Conservation (phyloP, 2,113 vertebrate species). For the Ginglymostoma cirratum region DNA sequence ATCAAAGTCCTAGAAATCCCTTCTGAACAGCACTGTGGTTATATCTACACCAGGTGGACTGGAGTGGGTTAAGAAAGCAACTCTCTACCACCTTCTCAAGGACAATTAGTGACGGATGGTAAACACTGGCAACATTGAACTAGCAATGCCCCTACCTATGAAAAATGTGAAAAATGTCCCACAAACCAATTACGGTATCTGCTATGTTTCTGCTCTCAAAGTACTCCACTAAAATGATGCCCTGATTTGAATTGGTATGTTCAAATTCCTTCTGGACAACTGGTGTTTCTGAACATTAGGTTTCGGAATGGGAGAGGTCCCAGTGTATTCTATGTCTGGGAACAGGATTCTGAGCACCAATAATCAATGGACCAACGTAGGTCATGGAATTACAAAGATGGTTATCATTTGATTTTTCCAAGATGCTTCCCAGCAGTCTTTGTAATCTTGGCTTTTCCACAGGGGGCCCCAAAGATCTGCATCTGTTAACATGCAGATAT, state of each 20-base stretch:
- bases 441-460: neutral
- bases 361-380: neutral
- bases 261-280: neutral
- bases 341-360: neutral
- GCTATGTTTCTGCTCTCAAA: neutral
- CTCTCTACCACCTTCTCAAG: neutral
- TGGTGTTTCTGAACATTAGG: neutral
- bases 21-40: neutral
- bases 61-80: neutral
- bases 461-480: neutral
- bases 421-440: neutral
- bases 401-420: neutral
- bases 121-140: neutral
- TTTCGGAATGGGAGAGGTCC: neutral
- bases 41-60: neutral
- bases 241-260: neutral
- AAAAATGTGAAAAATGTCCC: neutral
- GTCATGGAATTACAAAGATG: neutral
- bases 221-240: too few relatives aligned
- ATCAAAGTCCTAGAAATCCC: neutral
- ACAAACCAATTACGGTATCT: neutral
- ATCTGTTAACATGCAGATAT: neutral
- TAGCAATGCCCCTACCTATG: too few relatives aligned
- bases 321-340: neutral
- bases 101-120: neutral